phyloP scores from a whole-genome alignment of 1,140 invertebrate species.

The Protaetia brevitarsis region DNA sequence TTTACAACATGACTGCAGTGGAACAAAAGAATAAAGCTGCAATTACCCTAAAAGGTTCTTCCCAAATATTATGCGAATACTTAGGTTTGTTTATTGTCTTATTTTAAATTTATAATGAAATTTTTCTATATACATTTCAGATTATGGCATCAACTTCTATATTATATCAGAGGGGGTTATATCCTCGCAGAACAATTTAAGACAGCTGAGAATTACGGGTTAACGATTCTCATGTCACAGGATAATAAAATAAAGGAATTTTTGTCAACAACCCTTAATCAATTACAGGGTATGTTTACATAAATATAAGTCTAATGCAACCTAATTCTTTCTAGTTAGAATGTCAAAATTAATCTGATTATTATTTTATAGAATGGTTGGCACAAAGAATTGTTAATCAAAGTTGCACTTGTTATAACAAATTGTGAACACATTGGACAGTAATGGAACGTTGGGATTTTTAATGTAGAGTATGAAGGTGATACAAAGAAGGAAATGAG shows the following conservation, averaged over 20 bases:
- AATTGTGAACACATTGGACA: constrained; percentile 89
- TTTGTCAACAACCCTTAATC: constrained; percentile 74
- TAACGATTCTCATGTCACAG: constrained; percentile 85
- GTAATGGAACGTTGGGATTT: constrained; percentile 96
- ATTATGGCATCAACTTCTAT: constrained; percentile 97
- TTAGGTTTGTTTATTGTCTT: constrained; percentile 60
- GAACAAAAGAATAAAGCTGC: constrained; percentile 64
- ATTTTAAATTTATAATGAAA: constrained; percentile 28
- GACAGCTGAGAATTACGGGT: constrained; percentile 85
- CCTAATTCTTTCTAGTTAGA: too few species aligned
- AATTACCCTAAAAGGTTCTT: constrained; percentile 76
- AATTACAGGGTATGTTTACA: constrained; percentile 74
- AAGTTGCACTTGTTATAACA: constrained; percentile 86
- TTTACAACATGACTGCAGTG: background rate
- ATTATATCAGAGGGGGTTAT: constrained; percentile 94
- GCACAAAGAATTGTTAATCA: constrained; percentile 77
- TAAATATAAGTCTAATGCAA: too few species aligned
- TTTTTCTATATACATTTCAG: constrained; percentile 57
- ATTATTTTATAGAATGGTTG: constrained; percentile 74
- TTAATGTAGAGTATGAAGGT: constrained; percentile 81
- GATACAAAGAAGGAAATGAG: constrained; percentile 59
- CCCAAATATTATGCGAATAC: constrained; percentile 75
- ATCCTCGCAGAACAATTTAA: constrained; percentile 91
- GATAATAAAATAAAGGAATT: constrained; percentile 88
- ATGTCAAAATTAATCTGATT: background rate